Evolutionary conservation across 1,140 invertebrate genomes (phyloP).

Genomic region (Lepidurus arcticus): DNA sequence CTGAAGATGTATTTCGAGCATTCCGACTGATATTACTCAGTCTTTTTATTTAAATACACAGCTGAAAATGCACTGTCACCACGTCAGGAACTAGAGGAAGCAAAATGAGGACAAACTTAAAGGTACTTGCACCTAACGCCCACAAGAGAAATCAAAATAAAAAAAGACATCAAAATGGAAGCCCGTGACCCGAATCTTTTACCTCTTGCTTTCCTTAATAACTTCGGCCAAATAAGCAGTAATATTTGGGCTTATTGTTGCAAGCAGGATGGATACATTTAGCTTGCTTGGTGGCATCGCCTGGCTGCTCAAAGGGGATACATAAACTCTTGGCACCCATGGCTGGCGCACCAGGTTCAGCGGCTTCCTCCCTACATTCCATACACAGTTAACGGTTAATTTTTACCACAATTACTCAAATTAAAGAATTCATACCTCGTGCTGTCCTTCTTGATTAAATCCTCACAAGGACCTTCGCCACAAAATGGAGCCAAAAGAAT

Average conservation of each 20-base stretch:
- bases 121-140: neutral
- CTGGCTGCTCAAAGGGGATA: slow-evolving; percentile 87
- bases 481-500: slow-evolving; percentile 92
- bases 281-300: slow-evolving; percentile 53
- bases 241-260: slow-evolving; percentile 69
- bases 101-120: neutral
- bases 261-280: slow-evolving; percentile 89
- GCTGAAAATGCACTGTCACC: slow-evolving; percentile 14
- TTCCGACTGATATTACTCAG: neutral
- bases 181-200: slow-evolving; percentile 2
- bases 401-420: neutral
- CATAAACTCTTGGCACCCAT: slow-evolving; percentile 99
- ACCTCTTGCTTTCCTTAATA: slow-evolving; percentile 58
- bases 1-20: neutral
- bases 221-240: slow-evolving; percentile 91
- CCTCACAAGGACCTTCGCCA: slow-evolving; percentile 81
- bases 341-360: slow-evolving; percentile 72
- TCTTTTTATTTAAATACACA: neutral
- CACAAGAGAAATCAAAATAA: slow-evolving; percentile 2
- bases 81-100: neutral
- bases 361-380: slow-evolving; percentile 49
- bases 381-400: neutral
- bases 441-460: slow-evolving; percentile 92
- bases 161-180: slow-evolving; percentile 25
- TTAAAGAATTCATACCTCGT: slow-evolving; percentile 57